Evolutionary conservation across 2,888 invertebrate species (phyloP).

Genomic region (Deilephila porcellus): DNA sequence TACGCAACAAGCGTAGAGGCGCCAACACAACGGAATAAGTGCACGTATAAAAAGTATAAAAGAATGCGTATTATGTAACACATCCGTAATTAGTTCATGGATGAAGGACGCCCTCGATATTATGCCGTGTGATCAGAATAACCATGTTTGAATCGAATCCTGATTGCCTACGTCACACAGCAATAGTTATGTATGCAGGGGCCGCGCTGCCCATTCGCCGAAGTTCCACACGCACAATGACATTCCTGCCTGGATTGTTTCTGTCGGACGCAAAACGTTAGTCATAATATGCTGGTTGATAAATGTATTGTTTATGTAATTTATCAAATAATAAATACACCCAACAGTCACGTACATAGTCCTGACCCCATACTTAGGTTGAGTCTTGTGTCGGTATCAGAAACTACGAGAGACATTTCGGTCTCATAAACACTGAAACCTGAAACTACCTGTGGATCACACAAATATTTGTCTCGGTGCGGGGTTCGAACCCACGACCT

Average conservation of each 20-base stretch:
- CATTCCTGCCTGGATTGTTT: slow-evolving; percentile 12
- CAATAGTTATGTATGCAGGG: slow-evolving; percentile 21
- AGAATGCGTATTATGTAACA: slow-evolving; percentile 43
- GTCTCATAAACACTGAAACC: no score
- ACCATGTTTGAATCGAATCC: slow-evolving; percentile 55
- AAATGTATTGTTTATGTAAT: background rate
- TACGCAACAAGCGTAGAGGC: background rate
- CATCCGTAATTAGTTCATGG: slow-evolving; percentile 53
- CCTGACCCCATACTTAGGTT: no score
- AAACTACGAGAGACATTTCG: no score
- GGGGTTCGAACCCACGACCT: no score
- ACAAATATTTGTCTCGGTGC: no score
- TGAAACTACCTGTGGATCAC: no score
- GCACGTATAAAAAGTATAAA: background rate
- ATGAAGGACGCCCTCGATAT: slow-evolving; percentile 57
- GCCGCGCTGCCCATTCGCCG: background rate
- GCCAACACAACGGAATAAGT: background rate
- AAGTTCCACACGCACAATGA: background rate
- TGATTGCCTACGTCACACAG: slow-evolving; percentile 39
- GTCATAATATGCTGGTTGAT: background rate
- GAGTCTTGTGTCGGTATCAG: no score
- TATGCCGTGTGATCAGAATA: slow-evolving; percentile 55
- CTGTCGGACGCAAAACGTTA: background rate
- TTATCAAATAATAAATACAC: no score
- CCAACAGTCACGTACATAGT: no score